A percentile compares a stretch with the other conserved stretches of the same genome.
Conservation (phyloP, 2,113 vertebrate genomes). For the Centropus unirufus region DNA sequence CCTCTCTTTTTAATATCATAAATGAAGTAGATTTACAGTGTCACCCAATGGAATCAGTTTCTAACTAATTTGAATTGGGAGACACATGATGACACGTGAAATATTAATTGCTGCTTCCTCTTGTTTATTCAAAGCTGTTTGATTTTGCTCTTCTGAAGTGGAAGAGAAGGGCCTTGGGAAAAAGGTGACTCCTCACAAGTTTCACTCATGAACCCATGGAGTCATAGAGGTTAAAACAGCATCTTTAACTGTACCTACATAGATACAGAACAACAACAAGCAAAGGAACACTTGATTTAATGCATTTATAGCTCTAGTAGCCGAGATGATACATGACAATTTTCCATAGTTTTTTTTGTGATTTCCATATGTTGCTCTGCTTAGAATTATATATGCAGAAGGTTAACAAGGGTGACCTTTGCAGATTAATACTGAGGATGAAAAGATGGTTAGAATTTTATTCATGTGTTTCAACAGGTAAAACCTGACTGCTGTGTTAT, state of each 20-base stretch:
- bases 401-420: background rate
- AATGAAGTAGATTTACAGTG: background rate
- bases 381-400: background rate
- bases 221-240: background rate
- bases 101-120: background rate
- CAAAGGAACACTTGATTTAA: background rate
- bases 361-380: background rate
- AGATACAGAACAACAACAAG: background rate
- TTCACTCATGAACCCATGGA: background rate
- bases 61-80: background rate
- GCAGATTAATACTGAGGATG: background rate
- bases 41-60: background rate
- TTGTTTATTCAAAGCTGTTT: background rate
- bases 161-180: background rate
- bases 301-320: background rate
- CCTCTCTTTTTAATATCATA: too few species aligned
- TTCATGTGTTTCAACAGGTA: background rate
- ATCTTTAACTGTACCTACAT: background rate
- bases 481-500: background rate
- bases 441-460: background rate
- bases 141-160: background rate
- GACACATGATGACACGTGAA: background rate
- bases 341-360: background rate
- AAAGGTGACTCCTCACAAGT: rapidly evolving
- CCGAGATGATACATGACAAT: background rate